Evolutionary conservation across 2,797 vertebrate genomes (phyloP).

Genomic region (Gephyroberyx darwinii): DNA sequence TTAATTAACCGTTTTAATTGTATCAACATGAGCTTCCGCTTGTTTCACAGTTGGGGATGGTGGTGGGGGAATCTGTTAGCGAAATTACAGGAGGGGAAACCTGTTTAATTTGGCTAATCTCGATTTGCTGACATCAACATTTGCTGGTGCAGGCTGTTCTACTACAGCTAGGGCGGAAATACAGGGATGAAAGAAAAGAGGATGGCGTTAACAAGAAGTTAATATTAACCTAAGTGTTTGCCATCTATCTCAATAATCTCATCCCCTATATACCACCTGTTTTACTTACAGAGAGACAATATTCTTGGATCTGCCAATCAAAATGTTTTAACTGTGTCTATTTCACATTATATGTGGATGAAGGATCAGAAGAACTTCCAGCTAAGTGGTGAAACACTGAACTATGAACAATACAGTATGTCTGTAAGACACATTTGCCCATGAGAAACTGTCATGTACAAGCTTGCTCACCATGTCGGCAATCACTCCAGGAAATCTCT

Average conservation of each 20-base stretch:
- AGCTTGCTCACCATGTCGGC: slow-evolving; percentile 5
- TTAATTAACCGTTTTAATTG: slow-evolving; percentile 23
- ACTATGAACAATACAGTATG: neutral
- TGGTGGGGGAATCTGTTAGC: slow-evolving; percentile 1
- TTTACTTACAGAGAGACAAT: too few species aligned
- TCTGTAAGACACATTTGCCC: neutral
- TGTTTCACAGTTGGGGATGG: neutral
- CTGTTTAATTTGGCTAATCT: slow-evolving; percentile 27
- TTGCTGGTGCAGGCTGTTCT: neutral
- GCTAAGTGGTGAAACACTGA: slow-evolving; percentile 18
- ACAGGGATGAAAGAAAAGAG: neutral
- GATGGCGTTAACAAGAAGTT: too few species aligned
- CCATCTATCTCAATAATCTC: neutral
- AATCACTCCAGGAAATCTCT: neutral
- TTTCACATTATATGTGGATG: neutral
- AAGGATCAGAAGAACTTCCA: slow-evolving; percentile 8
- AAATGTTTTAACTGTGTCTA: neutral
- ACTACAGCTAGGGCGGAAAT: slow-evolving; percentile 1
- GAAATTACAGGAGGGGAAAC: slow-evolving; percentile 5
- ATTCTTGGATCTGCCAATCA: too few species aligned
- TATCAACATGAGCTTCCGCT: slow-evolving; percentile 17
- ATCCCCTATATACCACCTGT: too few species aligned
- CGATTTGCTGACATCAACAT: slow-evolving; percentile 27
- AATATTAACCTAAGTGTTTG: neutral
- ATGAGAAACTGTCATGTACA: neutral